Percentiles rank a stretch among this genome's conserved stretches.
These are phyloP conservation scores for Deilephila elpenor DNA, from an alignment of 2,888 invertebrate species.

Conservation along the genomic window DNA sequence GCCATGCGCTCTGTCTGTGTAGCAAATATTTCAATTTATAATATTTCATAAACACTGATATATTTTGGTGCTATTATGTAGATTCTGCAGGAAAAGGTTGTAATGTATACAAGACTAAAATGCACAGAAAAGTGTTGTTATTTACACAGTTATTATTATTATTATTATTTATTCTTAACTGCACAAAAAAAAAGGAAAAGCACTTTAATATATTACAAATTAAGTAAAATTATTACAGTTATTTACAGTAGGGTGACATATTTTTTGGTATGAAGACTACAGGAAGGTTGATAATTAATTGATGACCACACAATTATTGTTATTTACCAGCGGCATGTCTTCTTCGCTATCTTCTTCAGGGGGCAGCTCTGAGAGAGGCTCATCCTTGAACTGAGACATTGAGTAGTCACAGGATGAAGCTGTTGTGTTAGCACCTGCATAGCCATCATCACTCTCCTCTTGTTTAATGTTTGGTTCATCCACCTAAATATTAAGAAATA, in stretches of 20 bases:
- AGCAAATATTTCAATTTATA: constrained; percentile 22
- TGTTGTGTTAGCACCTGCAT: constrained; percentile 77
- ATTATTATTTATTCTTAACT: too few species aligned
- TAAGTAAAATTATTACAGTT: too few species aligned
- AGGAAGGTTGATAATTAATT: background rate
- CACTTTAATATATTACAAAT: too few species aligned
- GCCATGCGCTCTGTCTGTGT: constrained; percentile 60
- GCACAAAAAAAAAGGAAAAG: too few species aligned
- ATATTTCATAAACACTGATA: background rate
- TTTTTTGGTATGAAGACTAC: too few species aligned
- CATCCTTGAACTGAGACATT: constrained; percentile 87
- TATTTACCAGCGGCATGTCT: constrained; percentile 89
- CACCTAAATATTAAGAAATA: constrained; percentile 50
- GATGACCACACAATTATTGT: background rate
- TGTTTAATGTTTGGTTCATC: constrained; percentile 72
- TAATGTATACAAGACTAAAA: too few species aligned
- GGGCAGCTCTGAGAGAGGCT: constrained; percentile 77
- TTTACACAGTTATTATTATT: too few species aligned
- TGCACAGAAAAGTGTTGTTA: too few species aligned
- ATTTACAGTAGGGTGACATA: too few species aligned
- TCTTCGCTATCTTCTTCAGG: constrained; percentile 87
- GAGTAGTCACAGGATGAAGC: constrained; percentile 90
- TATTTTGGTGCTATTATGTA: too few species aligned
- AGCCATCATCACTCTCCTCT: constrained; percentile 72
- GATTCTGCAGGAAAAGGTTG: background rate